Conservation (phyloP, 2,888 invertebrate genomes). For the Ptychoptera contaminata region DNA sequence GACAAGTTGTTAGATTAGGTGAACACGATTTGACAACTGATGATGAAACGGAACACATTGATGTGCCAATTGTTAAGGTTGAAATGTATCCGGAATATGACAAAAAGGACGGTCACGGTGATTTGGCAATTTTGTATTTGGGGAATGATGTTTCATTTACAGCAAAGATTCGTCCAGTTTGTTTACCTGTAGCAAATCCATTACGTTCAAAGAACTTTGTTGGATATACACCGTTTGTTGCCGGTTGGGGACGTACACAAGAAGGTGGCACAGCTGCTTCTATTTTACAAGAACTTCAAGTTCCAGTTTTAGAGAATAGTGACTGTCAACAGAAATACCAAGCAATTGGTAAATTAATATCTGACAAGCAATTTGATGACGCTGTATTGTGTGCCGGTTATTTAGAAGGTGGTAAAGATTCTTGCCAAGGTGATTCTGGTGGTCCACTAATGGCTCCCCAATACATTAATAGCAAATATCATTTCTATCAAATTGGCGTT, state of each 20-base stretch:
- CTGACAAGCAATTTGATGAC: constrained; percentile 23
- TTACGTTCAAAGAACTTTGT: constrained; percentile 39
- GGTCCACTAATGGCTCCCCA: constrained; percentile 29
- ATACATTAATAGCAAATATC: constrained; percentile 10
- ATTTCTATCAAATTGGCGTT: constrained; percentile 41
- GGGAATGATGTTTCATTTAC: constrained; percentile 38
- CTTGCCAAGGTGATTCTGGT: constrained; percentile 29
- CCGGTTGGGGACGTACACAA: constrained; percentile 39
- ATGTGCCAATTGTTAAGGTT: constrained; percentile 38
- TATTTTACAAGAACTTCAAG: constrained; percentile 47
- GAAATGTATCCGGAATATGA: constrained; percentile 19
- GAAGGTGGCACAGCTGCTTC: constrained; percentile 46
- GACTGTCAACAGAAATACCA: constrained; percentile 35
- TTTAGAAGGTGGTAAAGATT: constrained; percentile 24
- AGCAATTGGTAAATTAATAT: constrained; percentile 16
- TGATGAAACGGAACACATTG: constrained; percentile 38
- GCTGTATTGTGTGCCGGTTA: constrained; percentile 26
- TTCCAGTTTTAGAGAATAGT: constrained; percentile 49
- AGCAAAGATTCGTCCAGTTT: constrained; percentile 55
- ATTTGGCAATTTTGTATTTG: constrained; percentile 61
- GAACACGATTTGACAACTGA: constrained; percentile 55
- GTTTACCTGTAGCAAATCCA: constrained; percentile 45
- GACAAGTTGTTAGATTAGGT: constrained; percentile 55
- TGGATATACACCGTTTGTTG: constrained; percentile 46
- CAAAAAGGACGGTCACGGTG: constrained; percentile 41